These are phyloP conservation scores for Ciconia maguari DNA, from an alignment of 2,113 vertebrate genomes.

Conservation along the genomic window DNA sequence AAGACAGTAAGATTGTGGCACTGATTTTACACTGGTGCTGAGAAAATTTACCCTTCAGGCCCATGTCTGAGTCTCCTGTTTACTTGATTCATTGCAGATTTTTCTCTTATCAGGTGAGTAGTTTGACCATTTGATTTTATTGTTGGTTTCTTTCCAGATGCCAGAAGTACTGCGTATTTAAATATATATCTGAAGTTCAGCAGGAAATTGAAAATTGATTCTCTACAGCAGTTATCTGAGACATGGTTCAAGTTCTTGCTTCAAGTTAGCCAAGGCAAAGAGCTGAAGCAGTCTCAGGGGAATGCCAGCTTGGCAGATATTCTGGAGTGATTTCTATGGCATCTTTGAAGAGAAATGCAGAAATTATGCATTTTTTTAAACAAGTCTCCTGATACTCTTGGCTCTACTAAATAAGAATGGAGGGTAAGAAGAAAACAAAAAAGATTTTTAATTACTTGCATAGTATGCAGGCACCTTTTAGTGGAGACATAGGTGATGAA, in stretches of 20 bases:
- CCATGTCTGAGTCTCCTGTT: background rate
- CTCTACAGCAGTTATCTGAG: slow-evolving; percentile 51
- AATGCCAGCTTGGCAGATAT: background rate
- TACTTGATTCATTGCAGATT: slow-evolving; percentile 9
- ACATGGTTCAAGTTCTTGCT: slow-evolving; percentile 27
- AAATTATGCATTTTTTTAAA: background rate
- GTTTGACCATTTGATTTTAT: slow-evolving; percentile 50
- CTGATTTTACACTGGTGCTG: background rate
- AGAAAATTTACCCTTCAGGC: background rate
- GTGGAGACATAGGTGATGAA: background rate
- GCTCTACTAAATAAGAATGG: background rate
- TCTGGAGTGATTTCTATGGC: background rate
- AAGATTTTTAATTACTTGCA: background rate
- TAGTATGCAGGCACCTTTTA: background rate
- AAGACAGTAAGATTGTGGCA: background rate
- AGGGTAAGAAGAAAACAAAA: background rate
- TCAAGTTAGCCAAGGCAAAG: slow-evolving; percentile 29
- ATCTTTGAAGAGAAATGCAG: background rate
- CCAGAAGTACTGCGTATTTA: slow-evolving; percentile 46
- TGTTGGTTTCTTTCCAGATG: slow-evolving; percentile 50
- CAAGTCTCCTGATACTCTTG: background rate
- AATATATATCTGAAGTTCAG: slow-evolving; percentile 48
- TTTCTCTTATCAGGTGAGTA: slow-evolving; percentile 6
- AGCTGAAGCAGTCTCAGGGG: background rate
- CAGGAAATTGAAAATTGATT: slow-evolving; percentile 66